These are phyloP conservation scores for Bombus pyrosoma DNA, from an alignment of 1,140 invertebrate species.

Conservation along the genomic window DNA sequence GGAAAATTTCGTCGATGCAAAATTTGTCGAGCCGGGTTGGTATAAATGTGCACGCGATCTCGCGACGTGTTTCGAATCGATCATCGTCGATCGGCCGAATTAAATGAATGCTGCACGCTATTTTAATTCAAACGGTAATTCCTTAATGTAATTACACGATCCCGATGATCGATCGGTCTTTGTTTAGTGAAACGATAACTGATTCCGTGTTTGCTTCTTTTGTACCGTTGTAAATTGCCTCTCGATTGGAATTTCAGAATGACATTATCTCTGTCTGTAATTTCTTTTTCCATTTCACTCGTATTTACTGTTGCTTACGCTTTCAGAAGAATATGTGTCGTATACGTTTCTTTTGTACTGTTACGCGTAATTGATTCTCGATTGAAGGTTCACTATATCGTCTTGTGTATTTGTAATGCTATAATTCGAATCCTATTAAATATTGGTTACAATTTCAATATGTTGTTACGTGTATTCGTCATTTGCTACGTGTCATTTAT, in stretches of 20 bases:
- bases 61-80: conserved; percentile 12
- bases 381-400: too few relatives aligned
- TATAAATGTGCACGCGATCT: conserved; percentile 22
- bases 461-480: too few relatives aligned
- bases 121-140: not conserved
- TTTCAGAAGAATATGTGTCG: too few relatives aligned
- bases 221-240: not conserved
- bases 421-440: too few relatives aligned
- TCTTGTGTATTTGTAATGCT: too few relatives aligned
- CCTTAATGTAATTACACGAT: conserved; percentile 8
- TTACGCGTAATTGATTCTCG: too few relatives aligned
- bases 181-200: not conserved
- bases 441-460: too few relatives aligned
- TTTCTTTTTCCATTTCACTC: too few relatives aligned
- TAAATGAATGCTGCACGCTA: not conserved
- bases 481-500: too few relatives aligned
- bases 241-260: not conserved
- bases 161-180: not conserved
- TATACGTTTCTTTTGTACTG: too few relatives aligned
- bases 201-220: not conserved
- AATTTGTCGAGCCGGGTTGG: conserved; percentile 17
- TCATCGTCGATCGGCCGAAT: not conserved
- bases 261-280: too few relatives aligned
- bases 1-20: conserved; percentile 31
- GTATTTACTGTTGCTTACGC: too few relatives aligned